phyloP scores from a whole-genome alignment of 1,140 invertebrate genomes.

The Augochlora pura region DNA sequence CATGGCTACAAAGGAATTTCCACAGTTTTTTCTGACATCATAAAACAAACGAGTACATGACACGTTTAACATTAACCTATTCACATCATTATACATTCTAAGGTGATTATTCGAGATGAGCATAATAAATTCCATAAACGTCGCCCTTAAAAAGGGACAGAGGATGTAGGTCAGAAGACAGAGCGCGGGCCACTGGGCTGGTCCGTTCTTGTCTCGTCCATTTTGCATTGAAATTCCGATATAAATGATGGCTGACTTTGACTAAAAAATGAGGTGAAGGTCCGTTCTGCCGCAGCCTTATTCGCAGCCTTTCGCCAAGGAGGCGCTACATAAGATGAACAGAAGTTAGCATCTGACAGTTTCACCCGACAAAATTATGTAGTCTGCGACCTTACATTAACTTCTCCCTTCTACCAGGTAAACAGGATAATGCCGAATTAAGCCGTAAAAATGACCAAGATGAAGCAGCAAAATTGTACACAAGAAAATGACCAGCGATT shows the following conservation, averaged over 20 bases:
- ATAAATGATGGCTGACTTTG: conserved; percentile 5
- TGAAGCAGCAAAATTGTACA: too few species aligned
- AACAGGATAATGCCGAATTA: too few species aligned
- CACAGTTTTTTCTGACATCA: too few species aligned
- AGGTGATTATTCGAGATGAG: neutral
- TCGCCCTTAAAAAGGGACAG: neutral
- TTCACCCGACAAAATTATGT: neutral
- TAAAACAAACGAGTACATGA: too few species aligned
- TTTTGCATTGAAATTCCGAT: conserved; percentile 1
- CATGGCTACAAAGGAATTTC: too few species aligned
- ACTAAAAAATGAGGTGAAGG: conserved; percentile 10
- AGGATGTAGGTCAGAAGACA: conserved; percentile 7
- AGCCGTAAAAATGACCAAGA: too few species aligned
- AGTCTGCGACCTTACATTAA: too few species aligned
- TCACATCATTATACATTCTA: neutral
- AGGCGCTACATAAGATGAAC: neutral
- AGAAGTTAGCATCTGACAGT: neutral
- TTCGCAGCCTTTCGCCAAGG: neutral
- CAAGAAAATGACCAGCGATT: too few species aligned
- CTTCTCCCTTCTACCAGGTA: too few species aligned
- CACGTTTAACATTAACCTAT: neutral
- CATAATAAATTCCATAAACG: neutral
- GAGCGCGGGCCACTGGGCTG: neutral
- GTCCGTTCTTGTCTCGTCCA: neutral
- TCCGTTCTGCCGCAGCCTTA: neutral